Evolutionary conservation across 2,797 vertebrate genomes (phyloP), one percentile per base, ranked within the genome.

Genomic region (Phataginus tetradactyla): DNA sequence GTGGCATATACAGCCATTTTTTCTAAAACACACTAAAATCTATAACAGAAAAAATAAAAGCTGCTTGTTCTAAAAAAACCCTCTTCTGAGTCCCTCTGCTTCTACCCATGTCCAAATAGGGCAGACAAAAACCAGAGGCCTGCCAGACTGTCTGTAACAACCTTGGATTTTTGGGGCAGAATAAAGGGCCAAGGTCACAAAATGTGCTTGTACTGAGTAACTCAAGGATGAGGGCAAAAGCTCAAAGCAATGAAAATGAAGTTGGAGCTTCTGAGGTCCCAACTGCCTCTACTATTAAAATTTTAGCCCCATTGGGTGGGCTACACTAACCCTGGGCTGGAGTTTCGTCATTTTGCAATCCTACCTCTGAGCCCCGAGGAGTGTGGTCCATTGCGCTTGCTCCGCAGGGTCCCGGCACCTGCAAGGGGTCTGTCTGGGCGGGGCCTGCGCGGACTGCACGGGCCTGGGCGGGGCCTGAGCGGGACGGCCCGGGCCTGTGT

Each of bases 351-450:
- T 45, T 45, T 45, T 45, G 45, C 1, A 32, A 51, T 0, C 17
- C 49, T 10, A 27, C 5, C 0, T 5, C 51, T 1, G 0, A 4
- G 29, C 4, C 7, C 2, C 4, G 1, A 11, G 32, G 1, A 39
- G 7, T 2, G 2, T 0, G 34, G 66, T 14, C 15, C 5, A 42
- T 0, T 1, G 68, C 80, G 64, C 85, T 18, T 57, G 94, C 68
- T 71, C 85, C 0, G 2, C 0, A 3, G 13, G 27, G 45, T 10
- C 2, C 3, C 0, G 1, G 3, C 6, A 4, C 0, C 1, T 12
- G 59, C 2, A 25, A 29, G 11, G 4, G 27, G 49, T 11, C 55
- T 23, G 71, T 1, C 29, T 9, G 10, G 21, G 27, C 20, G 12
- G 23, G 27, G 11, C 34, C 4, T 20, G 8, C 5, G 11, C 3